These are phyloP conservation scores for Petrosia ficiformis DNA, from an alignment of 37 sponge, comb jelly and placozoan species.

Conservation along the genomic window DNA sequence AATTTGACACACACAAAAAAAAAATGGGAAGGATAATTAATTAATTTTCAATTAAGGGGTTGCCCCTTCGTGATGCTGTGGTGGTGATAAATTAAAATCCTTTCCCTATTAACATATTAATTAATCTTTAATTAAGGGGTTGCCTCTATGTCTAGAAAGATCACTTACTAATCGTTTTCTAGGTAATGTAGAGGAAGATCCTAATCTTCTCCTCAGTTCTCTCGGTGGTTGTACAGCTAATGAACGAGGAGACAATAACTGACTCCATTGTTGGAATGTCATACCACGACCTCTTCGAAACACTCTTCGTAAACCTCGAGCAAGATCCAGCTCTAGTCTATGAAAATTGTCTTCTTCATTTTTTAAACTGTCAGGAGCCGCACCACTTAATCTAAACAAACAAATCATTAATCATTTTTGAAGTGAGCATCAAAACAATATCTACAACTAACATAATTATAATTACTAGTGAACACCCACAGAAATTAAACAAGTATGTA, in stretches of 20 bases:
- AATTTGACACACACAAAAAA: no score
- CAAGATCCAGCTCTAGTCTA: slow-evolving; percentile 23
- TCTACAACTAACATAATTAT: background rate
- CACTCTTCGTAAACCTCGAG: slow-evolving; percentile 14
- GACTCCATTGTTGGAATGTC: slow-evolving; percentile 23
- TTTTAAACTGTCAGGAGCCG: slow-evolving; percentile 29
- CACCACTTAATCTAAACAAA: slow-evolving; percentile 26
- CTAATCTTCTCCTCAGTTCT: background rate
- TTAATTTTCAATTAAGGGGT: no score
- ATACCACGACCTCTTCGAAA: slow-evolving; percentile 31
- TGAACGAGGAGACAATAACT: slow-evolving; percentile 24
- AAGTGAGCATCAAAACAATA: background rate
- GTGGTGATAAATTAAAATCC: no score
- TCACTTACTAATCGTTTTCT: background rate
- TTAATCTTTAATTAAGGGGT: no score
- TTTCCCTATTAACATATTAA: no score
- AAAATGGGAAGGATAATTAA: no score
- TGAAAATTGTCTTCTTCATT: slow-evolving; percentile 29
- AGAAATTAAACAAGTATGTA: background rate
- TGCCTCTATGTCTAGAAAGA: no score
- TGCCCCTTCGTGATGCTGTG: no score
- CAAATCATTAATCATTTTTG: background rate
- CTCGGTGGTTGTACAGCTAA: background rate
- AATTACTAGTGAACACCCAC: background rate
- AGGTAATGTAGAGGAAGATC: background rate